phyloP scores from a whole-genome alignment of 1,140 invertebrate species.

The Drosophila guanche region DNA sequence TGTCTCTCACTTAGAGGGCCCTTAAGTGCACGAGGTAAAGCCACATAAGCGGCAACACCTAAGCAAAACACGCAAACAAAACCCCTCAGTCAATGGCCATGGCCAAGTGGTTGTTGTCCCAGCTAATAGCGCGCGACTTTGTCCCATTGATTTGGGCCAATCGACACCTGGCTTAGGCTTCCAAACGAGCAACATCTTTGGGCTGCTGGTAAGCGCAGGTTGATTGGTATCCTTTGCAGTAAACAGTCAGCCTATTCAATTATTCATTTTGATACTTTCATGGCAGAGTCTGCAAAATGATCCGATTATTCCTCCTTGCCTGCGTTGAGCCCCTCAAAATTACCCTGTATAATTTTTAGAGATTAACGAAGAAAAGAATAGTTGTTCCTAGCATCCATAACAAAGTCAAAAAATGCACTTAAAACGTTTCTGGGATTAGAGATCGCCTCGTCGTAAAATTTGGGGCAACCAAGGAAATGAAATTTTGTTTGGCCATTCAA shows the following conservation, averaged over 20 bases:
- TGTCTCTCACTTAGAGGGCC: conserved; percentile 68
- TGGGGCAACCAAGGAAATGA: conserved; percentile 60
- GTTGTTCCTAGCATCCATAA: too few relatives aligned
- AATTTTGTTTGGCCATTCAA: conserved; percentile 67
- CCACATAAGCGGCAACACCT: conserved; percentile 79
- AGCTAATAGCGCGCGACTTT: conserved; percentile 64
- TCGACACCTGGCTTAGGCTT: not conserved
- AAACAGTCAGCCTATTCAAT: too few relatives aligned
- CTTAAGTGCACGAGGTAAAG: conserved; percentile 74
- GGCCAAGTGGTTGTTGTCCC: conserved; percentile 42
- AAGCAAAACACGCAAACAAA: conserved; percentile 76
- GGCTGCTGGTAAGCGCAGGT: not conserved
- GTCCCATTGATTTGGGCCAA: conserved; percentile 65
- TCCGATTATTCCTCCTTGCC: too few relatives aligned
- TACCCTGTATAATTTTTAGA: too few relatives aligned
- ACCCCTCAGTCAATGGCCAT: conserved; percentile 24
- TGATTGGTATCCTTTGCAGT: too few relatives aligned
- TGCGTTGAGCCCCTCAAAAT: too few relatives aligned
- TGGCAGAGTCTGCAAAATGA: too few relatives aligned
- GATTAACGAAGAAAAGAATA: too few relatives aligned
- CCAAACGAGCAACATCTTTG: conserved; percentile 14
- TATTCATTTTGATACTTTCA: too few relatives aligned
- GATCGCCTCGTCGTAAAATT: conserved; percentile 57
- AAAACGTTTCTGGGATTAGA: conserved; percentile 20
- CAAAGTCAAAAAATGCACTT: conserved; percentile 23